These are phyloP conservation scores for Platalea minor DNA, from an alignment of 2,797 vertebrate genomes.

Conservation along the genomic window DNA sequence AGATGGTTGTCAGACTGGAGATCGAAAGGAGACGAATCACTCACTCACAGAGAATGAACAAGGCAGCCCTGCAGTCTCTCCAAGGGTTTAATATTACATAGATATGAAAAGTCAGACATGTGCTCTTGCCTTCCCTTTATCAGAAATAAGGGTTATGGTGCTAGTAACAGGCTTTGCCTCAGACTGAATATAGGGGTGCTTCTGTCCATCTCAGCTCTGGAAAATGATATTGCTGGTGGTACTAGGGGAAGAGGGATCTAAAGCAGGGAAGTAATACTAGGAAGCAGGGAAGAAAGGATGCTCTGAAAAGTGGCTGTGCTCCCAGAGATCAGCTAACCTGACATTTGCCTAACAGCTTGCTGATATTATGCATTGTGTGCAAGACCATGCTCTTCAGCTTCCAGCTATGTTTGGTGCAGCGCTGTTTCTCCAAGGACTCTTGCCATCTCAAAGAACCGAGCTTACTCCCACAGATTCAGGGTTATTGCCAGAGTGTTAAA, in stretches of 20 bases:
- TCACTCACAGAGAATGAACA: neutral
- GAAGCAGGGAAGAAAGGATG: neutral
- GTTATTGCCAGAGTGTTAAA: neutral
- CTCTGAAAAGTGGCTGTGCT: neutral
- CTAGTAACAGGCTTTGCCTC: neutral
- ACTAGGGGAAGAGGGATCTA: neutral
- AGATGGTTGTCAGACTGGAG: neutral
- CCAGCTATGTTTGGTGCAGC: neutral
- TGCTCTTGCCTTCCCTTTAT: neutral
- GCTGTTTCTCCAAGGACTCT: neutral
- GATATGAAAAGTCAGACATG: neutral
- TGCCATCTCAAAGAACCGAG: neutral
- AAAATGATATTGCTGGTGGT: neutral
- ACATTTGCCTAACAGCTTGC: neutral
- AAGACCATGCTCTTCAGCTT: neutral
- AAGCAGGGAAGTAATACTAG: neutral
- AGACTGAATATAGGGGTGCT: neutral
- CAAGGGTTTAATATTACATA: neutral
- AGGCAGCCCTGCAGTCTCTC: neutral
- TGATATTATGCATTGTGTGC: neutral
- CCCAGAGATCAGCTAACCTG: neutral
- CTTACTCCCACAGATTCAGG: neutral
- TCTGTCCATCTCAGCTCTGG: neutral
- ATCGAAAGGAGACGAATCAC: fast-evolving
- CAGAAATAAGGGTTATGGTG: neutral